Evolutionary conservation across 1,140 invertebrate genomes (phyloP).

Genomic region (Onthophagus taurus): DNA sequence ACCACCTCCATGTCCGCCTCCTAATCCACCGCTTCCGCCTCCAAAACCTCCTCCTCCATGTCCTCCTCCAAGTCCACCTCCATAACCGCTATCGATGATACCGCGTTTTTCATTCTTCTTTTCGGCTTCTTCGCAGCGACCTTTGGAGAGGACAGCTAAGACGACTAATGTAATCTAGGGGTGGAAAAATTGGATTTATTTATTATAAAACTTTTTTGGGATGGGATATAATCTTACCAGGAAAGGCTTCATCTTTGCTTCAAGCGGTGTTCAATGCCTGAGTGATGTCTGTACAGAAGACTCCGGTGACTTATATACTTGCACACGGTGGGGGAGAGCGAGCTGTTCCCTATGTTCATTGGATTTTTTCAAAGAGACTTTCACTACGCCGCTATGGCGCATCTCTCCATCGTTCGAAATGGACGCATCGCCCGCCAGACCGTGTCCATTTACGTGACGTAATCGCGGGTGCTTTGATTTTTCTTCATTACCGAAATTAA

Average conservation of each 20-base stretch:
- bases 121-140: conserved; percentile 22
- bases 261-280: background rate
- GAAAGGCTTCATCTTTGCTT: conserved; percentile 25
- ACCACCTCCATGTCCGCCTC: conserved; percentile 19
- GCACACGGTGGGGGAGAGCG: too few species aligned
- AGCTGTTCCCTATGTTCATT: too few species aligned
- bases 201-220: too few species aligned
- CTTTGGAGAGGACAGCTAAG: conserved; percentile 24
- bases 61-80: conserved; percentile 18
- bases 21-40: conserved; percentile 18
- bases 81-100: conserved; percentile 22
- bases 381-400: too few species aligned
- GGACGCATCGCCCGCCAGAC: too few species aligned
- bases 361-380: too few species aligned
- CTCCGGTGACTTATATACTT: background rate
- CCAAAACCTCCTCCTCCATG: conserved; percentile 13
- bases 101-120: conserved; percentile 28
- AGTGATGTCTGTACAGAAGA: background rate
- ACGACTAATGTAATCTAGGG: conserved; percentile 26
- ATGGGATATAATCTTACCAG: conserved; percentile 28
- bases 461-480: too few species aligned
- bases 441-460: too few species aligned
- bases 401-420: too few species aligned
- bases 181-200: conserved; percentile 4
- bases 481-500: too few species aligned